Evolutionary conservation across 2,888 invertebrate species (phyloP), one percentile per base, ranked within the genome.

Genomic region (Pheosia tremula): DNA sequence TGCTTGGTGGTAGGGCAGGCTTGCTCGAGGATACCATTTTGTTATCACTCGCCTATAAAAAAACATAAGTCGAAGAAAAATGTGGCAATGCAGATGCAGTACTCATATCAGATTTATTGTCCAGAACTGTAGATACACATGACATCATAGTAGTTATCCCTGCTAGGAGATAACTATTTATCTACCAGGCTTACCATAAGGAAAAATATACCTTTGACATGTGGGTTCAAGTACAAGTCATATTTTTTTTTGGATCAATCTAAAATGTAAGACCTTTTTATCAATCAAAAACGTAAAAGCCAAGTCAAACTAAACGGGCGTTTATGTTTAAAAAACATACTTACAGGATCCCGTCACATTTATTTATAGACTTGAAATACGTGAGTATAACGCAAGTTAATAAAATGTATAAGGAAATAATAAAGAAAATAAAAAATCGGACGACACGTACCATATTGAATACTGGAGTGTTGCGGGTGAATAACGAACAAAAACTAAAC

Each of bases 11-110:
- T 67, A 91, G 77, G 61, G 83, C 89, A 67, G 90, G 83, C 75
- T 89, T 94, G 77, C 94, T 94, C 64, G 88, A 72, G 57, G 85
- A 78, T 43, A 85, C 87, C 94, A 94, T 94, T 57, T 86, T 89
- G 66, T 84, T 84, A 63, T 83, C 84, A 75, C 77, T 86, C 58
- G 86, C 89, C 91, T 93, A 77, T 50, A 69, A 66, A 37, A 59
- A 45, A 45, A 37, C n/a, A 58, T 37, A 45, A n/a, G 41, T 41
- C 0, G 41, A 7, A 5, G 6, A 5, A 7, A 41, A 41, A 5
- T 41, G 7, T 41, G 41, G 41, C 5, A 41, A 41, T 41, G 10
- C 7, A 9, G 4, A 43, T 43, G 8, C 43, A 43, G 43, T 41
- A 41, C 24, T 24, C 24, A 24, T 41, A 41, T 41, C 41, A 9